These are phyloP conservation scores for Rutilus rutilus DNA, from an alignment of 2,113 vertebrate species.

Conservation along the genomic window DNA sequence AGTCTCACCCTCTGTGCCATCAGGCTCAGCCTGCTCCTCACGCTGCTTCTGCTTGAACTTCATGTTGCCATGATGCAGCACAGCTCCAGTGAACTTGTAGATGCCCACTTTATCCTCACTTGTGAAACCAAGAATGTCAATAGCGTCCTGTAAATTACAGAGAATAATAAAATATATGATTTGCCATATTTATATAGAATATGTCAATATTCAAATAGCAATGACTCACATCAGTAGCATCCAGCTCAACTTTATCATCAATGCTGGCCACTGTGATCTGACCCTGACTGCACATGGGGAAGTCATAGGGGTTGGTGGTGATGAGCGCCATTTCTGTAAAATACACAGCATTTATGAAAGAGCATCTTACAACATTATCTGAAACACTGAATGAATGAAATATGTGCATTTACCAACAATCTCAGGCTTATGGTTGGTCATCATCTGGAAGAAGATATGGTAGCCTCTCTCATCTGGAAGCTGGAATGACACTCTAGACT, in stretches of 20 bases:
- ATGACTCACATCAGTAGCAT: conserved; percentile 84
- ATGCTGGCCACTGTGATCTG: conserved; percentile 85
- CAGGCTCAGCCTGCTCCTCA: conserved; percentile 80
- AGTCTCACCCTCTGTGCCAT: conserved; percentile 75
- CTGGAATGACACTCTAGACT: conserved; percentile 62
- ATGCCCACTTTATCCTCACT: conserved; percentile 38
- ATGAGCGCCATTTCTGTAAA: conserved; percentile 68
- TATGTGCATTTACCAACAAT: conserved; percentile 53
- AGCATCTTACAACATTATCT: not conserved
- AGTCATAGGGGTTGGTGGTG: conserved; percentile 86
- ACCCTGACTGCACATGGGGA: conserved; percentile 81
- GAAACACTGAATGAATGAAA: not conserved
- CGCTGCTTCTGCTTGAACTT: conserved; percentile 83
- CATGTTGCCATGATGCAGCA: conserved; percentile 79
- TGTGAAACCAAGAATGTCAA: conserved; percentile 54
- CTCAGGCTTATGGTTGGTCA: conserved; percentile 61
- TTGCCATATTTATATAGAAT: not conserved
- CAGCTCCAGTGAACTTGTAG: conserved; percentile 70
- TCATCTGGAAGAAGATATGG: conserved; percentile 64
- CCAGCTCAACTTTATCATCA: conserved; percentile 83
- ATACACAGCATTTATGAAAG: conserved; percentile 12
- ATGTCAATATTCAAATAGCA: not conserved
- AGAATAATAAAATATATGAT: not conserved
- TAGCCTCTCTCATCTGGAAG: conserved; percentile 62
- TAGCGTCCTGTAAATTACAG: conserved; percentile 38